Base-by-base conservation (phyloP, 2,113 vertebrate species). In the Agelaius tricolor region DNA sequence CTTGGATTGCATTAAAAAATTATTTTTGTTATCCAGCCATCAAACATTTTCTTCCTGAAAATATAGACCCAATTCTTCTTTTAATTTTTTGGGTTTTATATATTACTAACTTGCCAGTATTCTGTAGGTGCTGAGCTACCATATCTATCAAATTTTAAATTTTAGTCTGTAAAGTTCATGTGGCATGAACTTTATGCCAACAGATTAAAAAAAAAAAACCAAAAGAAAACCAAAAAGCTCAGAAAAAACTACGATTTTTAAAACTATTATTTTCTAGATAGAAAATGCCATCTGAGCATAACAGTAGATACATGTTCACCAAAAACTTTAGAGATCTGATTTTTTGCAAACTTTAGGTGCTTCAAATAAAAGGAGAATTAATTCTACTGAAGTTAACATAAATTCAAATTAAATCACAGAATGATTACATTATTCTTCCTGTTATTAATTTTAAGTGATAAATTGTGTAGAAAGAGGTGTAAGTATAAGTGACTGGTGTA, bases 201-300 rank as follows among this genome's bases (percentile, higher is more conserved):
- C 6, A 7, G 17, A 78, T 63, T 21, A 2, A 31, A 15, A 26
- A 51, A 35, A 49, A 33, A 43, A 33, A 43, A 17, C n/a, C n/a
- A n/a, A 37, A 19, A 30, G 37, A 13, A 2, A 8, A 49, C 21
- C 5, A 22, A 15, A 26, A n/a, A n/a, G 0, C 6, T 41, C n/a
- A 55, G 31, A 62, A 67, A 85, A 62, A 66, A 16, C 1, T 41
- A 6, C 2, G 52, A 7, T 67, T 87, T 88, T 79, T 46, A 59
- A 54, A 47, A 47, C 6, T 47, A 13, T 11, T 47, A 12, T 47
- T 22, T 47, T 47, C 46, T 47, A 47, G 21, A 49, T 67, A 24
- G 30, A 62, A 93, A 72, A 63, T 49, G 3, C 3, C 13, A 54
- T 49, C 10, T 84, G 39, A 91, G 14, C 30, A 41, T 18, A 67